phyloP scores from a whole-genome alignment of 1,140 invertebrate species.

The Pachypeltis micranthus region DNA sequence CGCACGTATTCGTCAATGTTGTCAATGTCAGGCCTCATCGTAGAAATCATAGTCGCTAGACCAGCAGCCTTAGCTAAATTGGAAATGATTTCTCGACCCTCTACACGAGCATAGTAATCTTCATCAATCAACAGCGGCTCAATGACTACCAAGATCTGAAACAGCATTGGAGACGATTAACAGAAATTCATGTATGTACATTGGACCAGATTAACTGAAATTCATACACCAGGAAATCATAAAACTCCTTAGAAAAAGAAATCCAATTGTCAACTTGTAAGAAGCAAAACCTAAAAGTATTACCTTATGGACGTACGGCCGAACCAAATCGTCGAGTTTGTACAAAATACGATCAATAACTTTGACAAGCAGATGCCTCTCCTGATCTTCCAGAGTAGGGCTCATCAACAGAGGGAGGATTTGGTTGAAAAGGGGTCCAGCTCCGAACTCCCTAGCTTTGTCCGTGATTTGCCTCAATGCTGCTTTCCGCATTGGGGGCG shows the following conservation, averaged over 20 bases:
- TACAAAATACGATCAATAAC: conserved; percentile 98
- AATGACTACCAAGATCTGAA: conserved; percentile 90
- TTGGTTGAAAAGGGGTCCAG: conserved; percentile 96
- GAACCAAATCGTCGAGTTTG: conserved; percentile 95
- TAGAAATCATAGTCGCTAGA: conserved; percentile 99
- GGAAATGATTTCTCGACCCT: conserved; percentile 98
- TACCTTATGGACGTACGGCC: conserved; percentile 97
- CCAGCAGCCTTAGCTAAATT: conserved; percentile 99
- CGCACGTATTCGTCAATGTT: conserved; percentile 99
- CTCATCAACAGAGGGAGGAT: conserved; percentile 98
- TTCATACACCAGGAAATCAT: neutral
- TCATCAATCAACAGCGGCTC: conserved; percentile 98
- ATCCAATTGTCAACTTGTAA: too few species aligned
- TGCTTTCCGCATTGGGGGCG: conserved; percentile 97
- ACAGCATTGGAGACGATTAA: too few species aligned
- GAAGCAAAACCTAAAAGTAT: too few species aligned
- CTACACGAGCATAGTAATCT: conserved; percentile 98
- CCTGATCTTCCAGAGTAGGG: conserved; percentile 97
- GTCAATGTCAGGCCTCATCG: conserved; percentile 99
- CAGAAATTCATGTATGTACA: conserved; percentile 16
- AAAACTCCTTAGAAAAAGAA: too few species aligned
- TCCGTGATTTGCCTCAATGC: conserved; percentile 96
- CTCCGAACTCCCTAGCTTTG: conserved; percentile 95
- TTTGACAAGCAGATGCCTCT: conserved; percentile 97
- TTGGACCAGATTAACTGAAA: neutral